Evolutionary conservation across 2,797 vertebrate genomes (phyloP), one percentile per base, ranked within the genome.

Genomic region (Eidolon dupreanum): DNA sequence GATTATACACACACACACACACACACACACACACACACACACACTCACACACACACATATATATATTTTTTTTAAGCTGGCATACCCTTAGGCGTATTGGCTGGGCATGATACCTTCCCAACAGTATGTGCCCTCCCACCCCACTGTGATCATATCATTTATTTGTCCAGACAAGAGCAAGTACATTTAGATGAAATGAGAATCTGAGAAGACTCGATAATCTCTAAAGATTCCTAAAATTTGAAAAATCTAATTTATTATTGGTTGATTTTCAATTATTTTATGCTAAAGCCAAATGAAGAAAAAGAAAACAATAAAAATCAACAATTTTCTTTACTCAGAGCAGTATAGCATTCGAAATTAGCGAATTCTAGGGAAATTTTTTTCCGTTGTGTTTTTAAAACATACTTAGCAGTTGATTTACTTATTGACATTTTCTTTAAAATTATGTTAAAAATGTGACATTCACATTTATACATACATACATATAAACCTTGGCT

Each of bases 391-490:
- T 71, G 16, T 55, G 57, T 83, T 88, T 51, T 65, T 15, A 68
- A 94, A 88, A 59, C 3, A 75, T 9, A 86, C 46, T 84, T 75
- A 70, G 59, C 22, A 57, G 2, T n/a, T 89, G 55, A 74, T 66
- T 94, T 77, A 70, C 46, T 83, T 85, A 82, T 19, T 82, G 90
- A 53, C 16, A 1, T 86, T 93, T 81, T 88, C 68, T 88, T 95
- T 91, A 93, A 79, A 57, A 36, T 5, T 43, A 4, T 75, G 36
- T 41, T 89, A 46, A 91, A 94, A 77, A 53, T 55, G 61, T 0
- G 49, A 12, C 28, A 77, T 22, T 33, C 36, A 77, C 5, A 10
- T 8, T 26, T 20, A 61, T 6, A n/a, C 5, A 43, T 6, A n/a
- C 5, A 43, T 2, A 28, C 7, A 71, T 15, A 28, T 0, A 51